Evolutionary conservation across 2,113 vertebrate genomes (phyloP).

Genomic region (Microcebus ravelobensis): DNA sequence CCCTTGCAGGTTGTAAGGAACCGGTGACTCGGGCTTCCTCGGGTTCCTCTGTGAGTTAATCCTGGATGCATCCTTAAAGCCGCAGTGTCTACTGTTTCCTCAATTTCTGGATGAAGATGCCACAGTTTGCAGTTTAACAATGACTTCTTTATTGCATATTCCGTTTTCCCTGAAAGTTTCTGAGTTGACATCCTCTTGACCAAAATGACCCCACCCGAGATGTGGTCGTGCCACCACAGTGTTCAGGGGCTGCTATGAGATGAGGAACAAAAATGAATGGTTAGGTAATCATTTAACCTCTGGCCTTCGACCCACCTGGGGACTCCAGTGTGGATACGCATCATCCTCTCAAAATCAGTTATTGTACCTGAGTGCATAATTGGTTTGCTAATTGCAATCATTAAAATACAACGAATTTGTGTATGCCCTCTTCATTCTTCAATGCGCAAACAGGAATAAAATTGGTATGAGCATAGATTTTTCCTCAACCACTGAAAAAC

Average conservation of each 20-base stretch:
- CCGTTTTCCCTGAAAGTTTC: too few relatives aligned
- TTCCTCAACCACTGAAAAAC: not conserved
- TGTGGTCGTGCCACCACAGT: fast-evolving
- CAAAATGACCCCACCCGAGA: not conserved
- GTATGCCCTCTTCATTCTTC: not conserved
- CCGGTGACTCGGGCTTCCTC: not conserved
- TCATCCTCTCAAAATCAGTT: not conserved
- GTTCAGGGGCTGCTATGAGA: fast-evolving
- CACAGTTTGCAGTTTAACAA: fast-evolving
- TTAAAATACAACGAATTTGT: not conserved
- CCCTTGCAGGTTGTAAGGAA: not conserved
- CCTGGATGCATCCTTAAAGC: fast-evolving
- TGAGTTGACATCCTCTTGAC: not conserved
- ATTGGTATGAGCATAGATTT: not conserved
- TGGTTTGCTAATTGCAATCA: not conserved
- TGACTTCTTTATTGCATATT: not conserved
- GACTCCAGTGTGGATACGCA: too few relatives aligned
- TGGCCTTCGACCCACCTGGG: not conserved
- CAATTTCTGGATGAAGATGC: not conserved
- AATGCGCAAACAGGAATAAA: too few relatives aligned
- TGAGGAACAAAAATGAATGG: too few relatives aligned
- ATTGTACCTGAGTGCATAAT: too few relatives aligned
- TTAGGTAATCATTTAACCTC: too few relatives aligned
- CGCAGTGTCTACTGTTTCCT: fast-evolving
- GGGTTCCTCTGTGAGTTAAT: not conserved